phyloP scores from a whole-genome alignment of 1,140 invertebrate species.

The Liolophura sinensis region DNA sequence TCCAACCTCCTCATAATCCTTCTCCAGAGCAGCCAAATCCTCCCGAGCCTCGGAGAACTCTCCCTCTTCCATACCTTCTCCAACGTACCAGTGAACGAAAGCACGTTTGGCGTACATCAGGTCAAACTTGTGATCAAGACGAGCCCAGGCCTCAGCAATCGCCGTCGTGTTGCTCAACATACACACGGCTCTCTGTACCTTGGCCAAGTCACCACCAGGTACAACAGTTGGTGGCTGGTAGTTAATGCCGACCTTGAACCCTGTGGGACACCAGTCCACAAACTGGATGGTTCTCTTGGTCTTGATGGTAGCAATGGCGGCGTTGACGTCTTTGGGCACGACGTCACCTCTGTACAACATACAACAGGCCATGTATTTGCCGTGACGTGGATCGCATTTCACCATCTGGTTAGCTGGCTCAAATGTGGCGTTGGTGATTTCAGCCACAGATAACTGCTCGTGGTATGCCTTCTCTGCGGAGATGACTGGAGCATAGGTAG shows the following conservation, averaged over 20 bases:
- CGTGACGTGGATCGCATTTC: conserved; percentile 76
- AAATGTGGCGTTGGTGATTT: conserved; percentile 77
- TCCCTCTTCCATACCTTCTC: conserved; percentile 77
- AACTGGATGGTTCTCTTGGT: conserved; percentile 64
- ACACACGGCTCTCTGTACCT: conserved; percentile 67
- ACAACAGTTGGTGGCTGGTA: conserved; percentile 60
- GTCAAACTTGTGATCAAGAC: conserved; percentile 75
- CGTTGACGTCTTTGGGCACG: conserved; percentile 51
- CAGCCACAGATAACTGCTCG: conserved; percentile 68
- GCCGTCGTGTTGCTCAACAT: conserved; percentile 84
- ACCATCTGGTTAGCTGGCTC: conserved; percentile 88
- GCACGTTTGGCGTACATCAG: conserved; percentile 74
- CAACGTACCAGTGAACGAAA: conserved; percentile 71
- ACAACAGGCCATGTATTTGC: conserved; percentile 80
- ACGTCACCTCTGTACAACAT: conserved; percentile 47
- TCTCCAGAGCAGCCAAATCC: conserved; percentile 72
- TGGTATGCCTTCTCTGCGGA: conserved; percentile 88
- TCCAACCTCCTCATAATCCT: conserved; percentile 78
- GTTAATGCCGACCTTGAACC: conserved; percentile 55
- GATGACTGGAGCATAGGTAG: conserved; percentile 69
- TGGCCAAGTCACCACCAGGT: conserved; percentile 70
- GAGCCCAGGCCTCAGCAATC: conserved; percentile 74
- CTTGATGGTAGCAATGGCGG: no score
- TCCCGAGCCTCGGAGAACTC: conserved; percentile 75
- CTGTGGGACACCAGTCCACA: conserved; percentile 88